phyloP scores from a whole-genome alignment of 2,888 invertebrate species.

The Sturmia bella region DNA sequence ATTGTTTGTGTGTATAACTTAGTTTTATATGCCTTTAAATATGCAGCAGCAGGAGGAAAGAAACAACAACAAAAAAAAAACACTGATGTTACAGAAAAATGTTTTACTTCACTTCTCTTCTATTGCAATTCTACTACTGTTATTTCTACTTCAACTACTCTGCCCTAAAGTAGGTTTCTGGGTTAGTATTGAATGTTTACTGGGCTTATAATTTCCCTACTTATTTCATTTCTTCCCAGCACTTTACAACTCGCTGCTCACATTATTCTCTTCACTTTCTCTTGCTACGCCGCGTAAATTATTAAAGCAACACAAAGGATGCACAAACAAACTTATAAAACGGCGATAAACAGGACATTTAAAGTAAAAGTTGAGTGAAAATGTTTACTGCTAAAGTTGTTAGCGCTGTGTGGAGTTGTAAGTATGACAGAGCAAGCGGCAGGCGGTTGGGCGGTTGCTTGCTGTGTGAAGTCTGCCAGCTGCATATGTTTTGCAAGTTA shows the following conservation, averaged over 20 bases:
- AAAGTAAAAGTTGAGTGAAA: conserved; percentile 53
- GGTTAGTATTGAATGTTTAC: conserved; percentile 60
- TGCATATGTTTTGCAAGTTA: conserved; percentile 39
- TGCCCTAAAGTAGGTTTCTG: conserved; percentile 62
- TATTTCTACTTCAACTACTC: conserved; percentile 50
- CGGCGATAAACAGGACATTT: conserved; percentile 19
- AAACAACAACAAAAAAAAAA: not conserved
- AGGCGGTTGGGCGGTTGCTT: not conserved
- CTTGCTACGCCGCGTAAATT: not conserved
- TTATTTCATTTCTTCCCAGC: conserved; percentile 1
- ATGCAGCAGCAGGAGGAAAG: conserved; percentile 2
- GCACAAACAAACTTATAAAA: not conserved
- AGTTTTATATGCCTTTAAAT: conserved; percentile 28
- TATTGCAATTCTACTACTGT: conserved; percentile 29
- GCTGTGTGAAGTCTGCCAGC: conserved; percentile 20
- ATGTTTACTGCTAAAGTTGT: conserved; percentile 52
- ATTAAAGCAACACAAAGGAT: not conserved
- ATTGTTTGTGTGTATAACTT: conserved; percentile 48
- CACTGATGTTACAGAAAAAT: conserved; percentile 19
- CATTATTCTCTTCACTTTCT: not conserved
- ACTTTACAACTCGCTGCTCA: not conserved
- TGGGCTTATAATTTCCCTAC: conserved; percentile 42
- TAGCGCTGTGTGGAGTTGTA: conserved; percentile 32
- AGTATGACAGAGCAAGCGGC: not conserved
- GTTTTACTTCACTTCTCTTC: conserved; percentile 2